Percentiles rank a stretch among this genome's conserved stretches.
phyloP scores from a whole-genome alignment of 2,113 vertebrate species.

The Okapia johnstoni region DNA sequence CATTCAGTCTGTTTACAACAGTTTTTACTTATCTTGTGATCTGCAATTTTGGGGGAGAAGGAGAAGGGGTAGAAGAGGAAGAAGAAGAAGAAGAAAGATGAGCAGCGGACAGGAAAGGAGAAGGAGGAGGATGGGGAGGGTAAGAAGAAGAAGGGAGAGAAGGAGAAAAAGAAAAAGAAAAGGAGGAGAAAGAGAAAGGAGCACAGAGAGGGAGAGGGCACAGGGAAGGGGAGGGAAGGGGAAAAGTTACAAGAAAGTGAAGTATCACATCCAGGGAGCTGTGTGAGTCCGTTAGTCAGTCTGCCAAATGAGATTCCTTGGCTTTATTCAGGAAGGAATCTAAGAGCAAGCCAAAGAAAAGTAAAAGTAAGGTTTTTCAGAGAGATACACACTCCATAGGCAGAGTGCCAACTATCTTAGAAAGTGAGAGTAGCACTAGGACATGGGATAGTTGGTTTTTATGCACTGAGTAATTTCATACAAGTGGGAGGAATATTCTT shows the following conservation, averaged over 20 bases:
- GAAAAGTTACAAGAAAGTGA: not conserved
- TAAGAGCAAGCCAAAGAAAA: not conserved
- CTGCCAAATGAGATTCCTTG: not conserved
- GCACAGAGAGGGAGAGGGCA: no score
- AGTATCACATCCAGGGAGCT: not conserved
- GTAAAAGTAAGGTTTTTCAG: not conserved
- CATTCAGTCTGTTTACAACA: not conserved
- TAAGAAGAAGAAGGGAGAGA: not conserved
- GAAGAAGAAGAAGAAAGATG: not conserved
- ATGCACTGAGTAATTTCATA: not conserved
- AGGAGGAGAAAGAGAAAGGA: not conserved
- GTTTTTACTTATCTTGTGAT: not conserved
- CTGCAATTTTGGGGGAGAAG: not conserved
- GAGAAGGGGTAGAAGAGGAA: rapidly evolving
- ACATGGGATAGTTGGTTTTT: not conserved
- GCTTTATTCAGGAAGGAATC: not conserved
- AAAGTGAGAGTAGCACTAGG: not conserved
- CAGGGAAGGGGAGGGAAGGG: not conserved
- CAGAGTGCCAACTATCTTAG: not conserved
- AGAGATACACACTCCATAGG: not conserved
- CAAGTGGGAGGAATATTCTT: not conserved
- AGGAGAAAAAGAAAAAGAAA: not conserved
- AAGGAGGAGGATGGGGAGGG: not conserved
- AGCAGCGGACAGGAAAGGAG: not conserved
- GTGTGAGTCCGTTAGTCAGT: not conserved